Evolutionary conservation across 2,888 invertebrate genomes (phyloP).

Genomic region (Colletes collaris): DNA sequence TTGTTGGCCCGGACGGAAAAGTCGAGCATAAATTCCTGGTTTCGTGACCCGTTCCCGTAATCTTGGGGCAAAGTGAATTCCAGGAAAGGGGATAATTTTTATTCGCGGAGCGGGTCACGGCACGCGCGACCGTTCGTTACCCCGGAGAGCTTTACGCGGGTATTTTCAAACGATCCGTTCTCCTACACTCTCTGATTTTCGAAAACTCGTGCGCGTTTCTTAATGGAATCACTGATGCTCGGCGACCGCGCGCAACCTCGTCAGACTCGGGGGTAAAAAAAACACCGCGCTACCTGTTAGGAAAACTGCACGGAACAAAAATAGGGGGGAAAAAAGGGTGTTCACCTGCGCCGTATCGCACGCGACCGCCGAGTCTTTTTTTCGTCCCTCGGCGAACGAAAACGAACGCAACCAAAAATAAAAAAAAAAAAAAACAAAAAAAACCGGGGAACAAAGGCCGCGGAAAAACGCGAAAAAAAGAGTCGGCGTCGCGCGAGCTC

Average conservation of each 20-base stretch:
- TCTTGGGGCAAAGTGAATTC: neutral
- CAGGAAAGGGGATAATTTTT: slow-evolving; percentile 3
- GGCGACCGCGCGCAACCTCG: slow-evolving; percentile 22
- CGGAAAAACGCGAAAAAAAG: neutral
- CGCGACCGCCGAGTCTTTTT: slow-evolving; percentile 1
- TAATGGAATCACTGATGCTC: slow-evolving; percentile 13
- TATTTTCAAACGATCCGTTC: neutral
- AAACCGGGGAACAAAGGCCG: neutral
- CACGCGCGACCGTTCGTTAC: neutral
- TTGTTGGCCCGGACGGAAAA: neutral
- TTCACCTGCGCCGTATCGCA: neutral
- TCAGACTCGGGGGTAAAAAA: neutral
- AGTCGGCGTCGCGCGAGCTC: neutral
- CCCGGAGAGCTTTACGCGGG: neutral
- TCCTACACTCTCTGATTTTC: neutral
- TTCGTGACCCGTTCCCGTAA: neutral
- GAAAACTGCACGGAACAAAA: neutral
- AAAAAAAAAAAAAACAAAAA: neutral
- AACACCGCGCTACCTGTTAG: neutral
- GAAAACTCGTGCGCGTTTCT: slow-evolving; percentile 4
- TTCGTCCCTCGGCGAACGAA: neutral
- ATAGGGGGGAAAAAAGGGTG: neutral
- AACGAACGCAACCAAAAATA: neutral
- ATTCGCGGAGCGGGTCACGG: too few species aligned
- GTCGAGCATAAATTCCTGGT: neutral